Evolutionary conservation across 2,797 vertebrate genomes (phyloP), one percentile per base, ranked within the genome.

Genomic region (Phataginus tetradactyla): DNA sequence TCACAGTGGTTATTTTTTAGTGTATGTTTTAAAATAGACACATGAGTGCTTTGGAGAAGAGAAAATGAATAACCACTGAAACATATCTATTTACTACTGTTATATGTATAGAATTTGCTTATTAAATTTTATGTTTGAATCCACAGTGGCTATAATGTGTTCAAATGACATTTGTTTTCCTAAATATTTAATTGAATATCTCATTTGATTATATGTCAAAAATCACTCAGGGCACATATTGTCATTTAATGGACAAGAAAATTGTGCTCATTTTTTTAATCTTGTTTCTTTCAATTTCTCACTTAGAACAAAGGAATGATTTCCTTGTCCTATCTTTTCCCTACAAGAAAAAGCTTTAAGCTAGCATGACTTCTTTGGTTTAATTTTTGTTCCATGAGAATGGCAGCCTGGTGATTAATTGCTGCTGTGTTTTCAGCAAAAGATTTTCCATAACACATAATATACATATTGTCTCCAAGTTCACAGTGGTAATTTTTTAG

Each of bases 121-220:
- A 66, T 88, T 94, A 90, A 59, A 68, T 97, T 95, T 91, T 90
- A 84, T 83, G 45, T 39, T 94, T 79, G n/a, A 45, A 55, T 74
- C 57, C 83, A 85, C 59, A 88, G 0, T 13, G 61, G 53, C 61
- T 53, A 91, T 97, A 92, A 75, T 39, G 34, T 95, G 89, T 96
- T 94, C 93, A 93, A 84, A 90, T 95, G 83, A 45, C 66, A 87
- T 91, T 96, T 96, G 84, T 88, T 95, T 97, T 89, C 42, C 64
- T 97, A 94, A 97, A 85, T 95, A 94, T 97, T 97, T 97, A 93
- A 96, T 96, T 93, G 92, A 86, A 61, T 95, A 78, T 92, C 74
- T 59, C 83, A 92, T 83, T 88, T 97, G 86, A 85, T 92, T 91
- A 71, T 89, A 77, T 59, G 68, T 96, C 45, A 84, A 69, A 90